Conservation (phyloP, 2,888 invertebrate genomes). For the Luffia ferchaultella region DNA sequence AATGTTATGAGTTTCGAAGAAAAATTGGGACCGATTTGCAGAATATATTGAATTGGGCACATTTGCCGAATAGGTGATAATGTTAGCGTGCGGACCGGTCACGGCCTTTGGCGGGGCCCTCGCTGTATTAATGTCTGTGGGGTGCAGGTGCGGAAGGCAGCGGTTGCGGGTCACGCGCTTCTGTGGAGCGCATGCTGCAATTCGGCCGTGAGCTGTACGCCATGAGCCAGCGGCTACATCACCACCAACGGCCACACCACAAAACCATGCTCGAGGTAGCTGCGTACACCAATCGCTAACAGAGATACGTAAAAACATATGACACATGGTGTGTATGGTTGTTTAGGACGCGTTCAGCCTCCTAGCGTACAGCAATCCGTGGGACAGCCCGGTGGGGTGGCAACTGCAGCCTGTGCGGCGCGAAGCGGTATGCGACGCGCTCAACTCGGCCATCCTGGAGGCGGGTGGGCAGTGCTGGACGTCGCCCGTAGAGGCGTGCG, state of each 20-base stretch:
- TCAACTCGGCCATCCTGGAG: slow-evolving; percentile 98
- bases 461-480: slow-evolving; percentile 89
- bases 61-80: no score
- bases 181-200: slow-evolving; percentile 92
- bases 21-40: no score
- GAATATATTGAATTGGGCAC: no score
- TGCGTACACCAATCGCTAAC: background rate
- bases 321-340: background rate
- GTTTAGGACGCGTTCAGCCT: slow-evolving; percentile 95
- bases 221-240: slow-evolving; percentile 83
- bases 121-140: no score
- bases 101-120: no score
- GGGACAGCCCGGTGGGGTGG: slow-evolving; percentile 96
- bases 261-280: slow-evolving; percentile 91
- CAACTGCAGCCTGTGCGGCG: slow-evolving; percentile 94
- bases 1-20: no score
- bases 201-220: slow-evolving; percentile 94
- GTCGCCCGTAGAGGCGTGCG: slow-evolving; percentile 92
- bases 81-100: no score
- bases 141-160: slow-evolving; percentile 49
- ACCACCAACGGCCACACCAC: slow-evolving; percentile 74
- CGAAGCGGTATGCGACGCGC: slow-evolving; percentile 93
- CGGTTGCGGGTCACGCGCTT: slow-evolving; percentile 77
- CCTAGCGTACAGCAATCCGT: slow-evolving; percentile 96
- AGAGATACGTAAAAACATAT: no score